Conservation (phyloP, 2,888 invertebrate genomes). For the Pollenia angustigena region DNA sequence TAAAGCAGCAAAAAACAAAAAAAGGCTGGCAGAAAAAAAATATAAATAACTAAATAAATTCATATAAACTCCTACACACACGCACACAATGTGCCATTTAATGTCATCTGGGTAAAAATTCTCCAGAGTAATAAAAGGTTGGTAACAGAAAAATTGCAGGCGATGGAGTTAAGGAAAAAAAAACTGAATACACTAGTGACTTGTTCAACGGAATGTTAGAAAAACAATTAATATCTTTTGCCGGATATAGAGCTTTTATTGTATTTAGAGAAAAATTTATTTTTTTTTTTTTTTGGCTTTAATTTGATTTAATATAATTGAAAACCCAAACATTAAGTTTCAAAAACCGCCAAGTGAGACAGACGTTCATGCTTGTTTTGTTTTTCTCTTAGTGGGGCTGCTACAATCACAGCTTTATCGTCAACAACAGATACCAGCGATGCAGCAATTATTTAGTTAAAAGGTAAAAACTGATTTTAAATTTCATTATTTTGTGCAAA, state of each 20-base stretch:
- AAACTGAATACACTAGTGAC: not conserved
- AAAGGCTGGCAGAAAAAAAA: not conserved
- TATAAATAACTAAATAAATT: not conserved
- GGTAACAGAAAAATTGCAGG: slow-evolving; percentile 4
- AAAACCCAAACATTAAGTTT: not conserved
- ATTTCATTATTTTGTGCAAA: slow-evolving; percentile 44
- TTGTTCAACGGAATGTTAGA: not conserved
- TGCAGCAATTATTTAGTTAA: slow-evolving; percentile 23
- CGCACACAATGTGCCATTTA: slow-evolving; percentile 18
- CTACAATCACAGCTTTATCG: not conserved
- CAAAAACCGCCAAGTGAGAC: not conserved
- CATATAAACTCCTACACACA: not conserved
- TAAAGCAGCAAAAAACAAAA: slow-evolving; percentile 47
- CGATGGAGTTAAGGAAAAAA: not conserved
- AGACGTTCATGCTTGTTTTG: slow-evolving; percentile 5
- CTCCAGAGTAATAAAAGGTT: slow-evolving; percentile 37
- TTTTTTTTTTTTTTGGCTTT: no score
- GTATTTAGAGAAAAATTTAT: no score
- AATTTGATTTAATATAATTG: no score
- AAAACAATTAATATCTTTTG: not conserved
- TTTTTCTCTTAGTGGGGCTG: not conserved
- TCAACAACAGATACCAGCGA: slow-evolving; percentile 18
- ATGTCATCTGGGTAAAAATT: slow-evolving; percentile 10
- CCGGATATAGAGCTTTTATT: no score
- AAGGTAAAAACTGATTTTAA: slow-evolving; percentile 35